Base-by-base conservation (phyloP, 2,113 vertebrate genomes). In the Aramus guarauna region DNA sequence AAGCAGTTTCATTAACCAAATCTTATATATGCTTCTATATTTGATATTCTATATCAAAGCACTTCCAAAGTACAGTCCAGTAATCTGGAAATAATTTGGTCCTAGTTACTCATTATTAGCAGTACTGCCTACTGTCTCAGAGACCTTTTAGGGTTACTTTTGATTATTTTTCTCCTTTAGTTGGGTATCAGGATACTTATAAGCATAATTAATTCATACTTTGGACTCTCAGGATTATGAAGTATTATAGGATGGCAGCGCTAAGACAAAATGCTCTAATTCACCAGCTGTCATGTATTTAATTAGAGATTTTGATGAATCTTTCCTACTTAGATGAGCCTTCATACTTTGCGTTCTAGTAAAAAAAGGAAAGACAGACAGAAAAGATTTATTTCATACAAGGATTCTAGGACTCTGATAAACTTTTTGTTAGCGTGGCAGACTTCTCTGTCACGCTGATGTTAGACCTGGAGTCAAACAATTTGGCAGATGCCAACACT, bases 241-340 rank as follows among this genome's bases (percentile, higher is more conserved):
- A 97, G 97, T 94, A 98, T 98, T 98, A 97, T 71, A 98, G 91
- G 91, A 97, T 96, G 96, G 97, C 94, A 97, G 96, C 9, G 1
- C 97, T 88, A 97, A 98, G 98, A 98, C 97, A 98, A 98, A 98
- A 98, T 88, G 94, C 97, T 97, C 96, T 98, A 98, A 98, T 98
- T 98, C 97, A 96, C 97, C 97, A 98, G 98, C 98, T 98, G 98
- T 97, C 97, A 94, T 97, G 97, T 98, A 98, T 98, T 98, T 98
- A 98, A 98, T 98, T 98, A 98, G 97, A 98, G 97, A 98, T 98
- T 97, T 91, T 97, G 94, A 98, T 95, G 96, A 97, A 97, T 98
- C 97, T 97, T 97, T 91, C 79, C 95, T 96, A 86, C 97, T 96
- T 94, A 96, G 94, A 95, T 55, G 74, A 79, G 94, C 67, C 71